Conservation (phyloP, 1,140 invertebrate species). For the Heliconius congener region DNA sequence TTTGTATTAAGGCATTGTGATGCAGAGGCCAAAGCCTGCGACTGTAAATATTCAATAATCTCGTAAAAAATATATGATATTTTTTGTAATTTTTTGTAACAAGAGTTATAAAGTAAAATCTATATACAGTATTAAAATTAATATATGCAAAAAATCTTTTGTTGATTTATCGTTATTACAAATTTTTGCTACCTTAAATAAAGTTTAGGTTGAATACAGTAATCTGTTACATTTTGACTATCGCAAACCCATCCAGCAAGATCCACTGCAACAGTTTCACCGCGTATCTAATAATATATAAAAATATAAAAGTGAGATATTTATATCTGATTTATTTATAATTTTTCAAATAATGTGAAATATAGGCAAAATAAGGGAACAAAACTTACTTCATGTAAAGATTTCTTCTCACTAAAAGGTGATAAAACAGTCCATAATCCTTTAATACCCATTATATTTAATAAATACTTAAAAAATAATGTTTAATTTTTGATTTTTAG, state of each 20-base stretch:
- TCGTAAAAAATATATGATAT: no score
- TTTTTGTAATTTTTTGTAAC: no score
- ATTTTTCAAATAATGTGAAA: not conserved
- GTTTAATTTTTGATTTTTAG: not conserved
- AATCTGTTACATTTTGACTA: slow-evolving; percentile 87
- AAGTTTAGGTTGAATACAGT: slow-evolving; percentile 86
- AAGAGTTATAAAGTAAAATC: no score
- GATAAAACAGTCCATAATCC: slow-evolving; percentile 88
- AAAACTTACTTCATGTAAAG: slow-evolving; percentile 83
- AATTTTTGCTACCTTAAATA: slow-evolving; percentile 85
- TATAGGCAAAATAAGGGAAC: slow-evolving; percentile 21
- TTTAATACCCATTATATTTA: slow-evolving; percentile 88
- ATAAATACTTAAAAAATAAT: not conserved
- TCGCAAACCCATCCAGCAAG: slow-evolving; percentile 92
- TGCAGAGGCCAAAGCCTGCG: no score
- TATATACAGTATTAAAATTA: no score
- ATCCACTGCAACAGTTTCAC: slow-evolving; percentile 89
- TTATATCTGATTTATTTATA: no score
- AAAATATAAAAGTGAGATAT: not conserved
- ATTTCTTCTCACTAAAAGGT: slow-evolving; percentile 87
- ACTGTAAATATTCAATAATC: no score
- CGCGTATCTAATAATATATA: slow-evolving; percentile 79
- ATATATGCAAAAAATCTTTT: no score
- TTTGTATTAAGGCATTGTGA: no score
- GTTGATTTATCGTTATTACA: not conserved